These are phyloP conservation scores for Nansenia antarctica DNA, from an alignment of 2,113 vertebrate genomes.

Conservation along the genomic window DNA sequence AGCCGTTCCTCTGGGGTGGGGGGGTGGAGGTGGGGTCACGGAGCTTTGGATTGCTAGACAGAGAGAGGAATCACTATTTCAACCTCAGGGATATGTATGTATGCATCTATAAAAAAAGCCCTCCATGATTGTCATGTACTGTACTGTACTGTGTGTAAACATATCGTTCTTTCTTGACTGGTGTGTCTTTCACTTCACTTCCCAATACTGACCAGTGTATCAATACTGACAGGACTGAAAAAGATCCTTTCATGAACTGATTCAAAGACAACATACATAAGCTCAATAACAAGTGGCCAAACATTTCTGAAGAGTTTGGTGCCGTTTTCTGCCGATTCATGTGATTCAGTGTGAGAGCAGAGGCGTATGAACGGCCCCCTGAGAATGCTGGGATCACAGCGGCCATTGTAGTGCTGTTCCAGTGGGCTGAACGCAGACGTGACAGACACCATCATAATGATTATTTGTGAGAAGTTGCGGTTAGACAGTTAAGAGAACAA, in stretches of 20 bases:
- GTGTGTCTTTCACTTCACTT: slow-evolving; percentile 25
- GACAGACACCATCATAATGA: slow-evolving; percentile 30
- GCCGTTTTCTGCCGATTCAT: slow-evolving; percentile 53
- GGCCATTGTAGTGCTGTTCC: slow-evolving; percentile 51
- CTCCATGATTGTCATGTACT: background rate
- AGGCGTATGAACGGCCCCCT: slow-evolving; percentile 33
- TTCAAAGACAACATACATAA: slow-evolving; percentile 57
- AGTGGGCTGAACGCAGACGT: slow-evolving; percentile 44
- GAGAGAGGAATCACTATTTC: background rate
- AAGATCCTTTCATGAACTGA: slow-evolving; percentile 52
- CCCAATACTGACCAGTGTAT: slow-evolving; percentile 17
- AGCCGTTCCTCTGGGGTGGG: slow-evolving; percentile 78
- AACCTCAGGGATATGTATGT: background rate
- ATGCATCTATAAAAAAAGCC: background rate
- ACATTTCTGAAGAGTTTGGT: slow-evolving; percentile 40
- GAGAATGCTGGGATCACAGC: slow-evolving; percentile 43
- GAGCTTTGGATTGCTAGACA: slow-evolving; percentile 76
- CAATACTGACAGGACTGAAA: slow-evolving; percentile 46
- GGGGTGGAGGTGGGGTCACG: slow-evolving; percentile 79
- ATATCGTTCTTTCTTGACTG: background rate
- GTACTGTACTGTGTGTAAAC: background rate
- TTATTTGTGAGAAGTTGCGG: background rate
- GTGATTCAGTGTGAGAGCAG: slow-evolving; percentile 44
- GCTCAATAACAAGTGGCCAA: slow-evolving; percentile 24
- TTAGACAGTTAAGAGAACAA: background rate